These are phyloP conservation scores for Denticeps clupeoides DNA, from an alignment of 2,797 vertebrate species.

Conservation along the genomic window DNA sequence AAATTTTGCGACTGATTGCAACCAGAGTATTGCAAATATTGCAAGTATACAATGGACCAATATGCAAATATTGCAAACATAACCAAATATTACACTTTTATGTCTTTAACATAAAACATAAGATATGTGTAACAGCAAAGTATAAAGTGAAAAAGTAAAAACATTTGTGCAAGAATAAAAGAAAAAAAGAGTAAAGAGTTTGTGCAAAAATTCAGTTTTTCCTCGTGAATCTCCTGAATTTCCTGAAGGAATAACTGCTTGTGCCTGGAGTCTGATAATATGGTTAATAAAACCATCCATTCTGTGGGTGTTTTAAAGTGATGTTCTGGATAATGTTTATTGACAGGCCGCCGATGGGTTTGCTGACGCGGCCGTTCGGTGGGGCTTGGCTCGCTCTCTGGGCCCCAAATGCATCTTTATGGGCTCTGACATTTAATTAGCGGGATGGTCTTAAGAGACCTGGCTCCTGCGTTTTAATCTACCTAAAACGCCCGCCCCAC, in stretches of 20 bases:
- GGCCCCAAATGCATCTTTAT: conserved; percentile 70
- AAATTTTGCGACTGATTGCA: too few species aligned
- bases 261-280: conserved; percentile 23
- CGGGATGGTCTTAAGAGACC: conserved; percentile 73
- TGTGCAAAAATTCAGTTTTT: too few species aligned
- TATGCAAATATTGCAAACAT: too few species aligned
- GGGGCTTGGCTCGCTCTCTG: conserved; percentile 52
- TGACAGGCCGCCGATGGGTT: conserved; percentile 61
- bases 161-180: too few species aligned
- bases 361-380: conserved; percentile 73
- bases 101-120: too few species aligned
- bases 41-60: too few species aligned
- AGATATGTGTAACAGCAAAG: too few species aligned
- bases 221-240: too few species aligned
- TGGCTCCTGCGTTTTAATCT: conserved; percentile 67
- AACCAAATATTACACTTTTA: too few species aligned
- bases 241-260: not conserved
- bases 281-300: conserved; percentile 41
- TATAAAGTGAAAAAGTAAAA: too few species aligned
- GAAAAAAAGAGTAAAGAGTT: too few species aligned
- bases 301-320: conserved; percentile 49
- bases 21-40: too few species aligned
- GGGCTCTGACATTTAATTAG: conserved; percentile 79
- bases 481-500: conserved; percentile 50
- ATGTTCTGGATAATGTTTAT: conserved; percentile 73